phyloP scores from a whole-genome alignment of 2,113 vertebrate species.

The Chinchilla lanigera region DNA sequence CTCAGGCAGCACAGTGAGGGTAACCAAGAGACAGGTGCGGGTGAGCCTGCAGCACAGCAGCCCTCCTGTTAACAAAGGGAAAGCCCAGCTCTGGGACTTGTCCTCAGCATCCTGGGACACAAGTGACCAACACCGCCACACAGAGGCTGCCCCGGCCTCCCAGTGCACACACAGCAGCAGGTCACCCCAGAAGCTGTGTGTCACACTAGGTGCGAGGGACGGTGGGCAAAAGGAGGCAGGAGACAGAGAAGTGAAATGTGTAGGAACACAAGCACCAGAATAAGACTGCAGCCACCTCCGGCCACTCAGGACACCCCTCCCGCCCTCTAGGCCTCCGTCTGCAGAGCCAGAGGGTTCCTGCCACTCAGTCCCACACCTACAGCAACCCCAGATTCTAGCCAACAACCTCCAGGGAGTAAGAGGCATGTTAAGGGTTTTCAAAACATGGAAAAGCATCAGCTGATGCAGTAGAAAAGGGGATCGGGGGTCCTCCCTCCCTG shows the following conservation, averaged over 20 bases:
- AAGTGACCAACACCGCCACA: background rate
- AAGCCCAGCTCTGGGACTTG: background rate
- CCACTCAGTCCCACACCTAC: background rate
- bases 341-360: background rate
- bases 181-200: background rate
- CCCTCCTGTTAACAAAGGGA: background rate
- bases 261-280: background rate
- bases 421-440: background rate
- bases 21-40: no score
- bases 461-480: background rate
- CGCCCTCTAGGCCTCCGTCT: background rate
- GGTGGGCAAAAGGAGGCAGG: background rate
- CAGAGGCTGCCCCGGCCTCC: background rate
- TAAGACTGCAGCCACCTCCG: background rate
- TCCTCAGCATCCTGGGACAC: background rate
- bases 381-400: background rate
- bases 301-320: background rate
- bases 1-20: background rate
- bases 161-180: rapidly evolving
- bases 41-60: rapidly evolving
- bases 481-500: rapidly evolving
- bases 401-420: background rate
- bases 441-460: background rate
- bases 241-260: background rate
- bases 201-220: rapidly evolving